Percentiles rank a stretch among this genome's conserved stretches.
Conservation (phyloP, 2,113 vertebrate genomes). For the Apeltes quadracus region DNA sequence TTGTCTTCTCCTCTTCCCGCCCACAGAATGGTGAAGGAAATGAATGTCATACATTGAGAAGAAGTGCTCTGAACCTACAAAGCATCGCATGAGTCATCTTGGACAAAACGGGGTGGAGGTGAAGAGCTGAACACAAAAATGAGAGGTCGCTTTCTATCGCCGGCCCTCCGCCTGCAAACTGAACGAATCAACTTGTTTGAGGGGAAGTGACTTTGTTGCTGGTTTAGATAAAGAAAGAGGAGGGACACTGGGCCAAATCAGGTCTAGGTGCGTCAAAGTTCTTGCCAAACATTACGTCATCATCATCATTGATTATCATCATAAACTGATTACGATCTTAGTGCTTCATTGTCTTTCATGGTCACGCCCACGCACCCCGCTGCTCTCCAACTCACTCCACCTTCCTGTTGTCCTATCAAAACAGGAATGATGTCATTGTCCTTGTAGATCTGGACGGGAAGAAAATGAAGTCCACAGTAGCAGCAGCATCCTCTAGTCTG, state of each 20-base stretch:
- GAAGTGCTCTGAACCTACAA: constrained; percentile 50
- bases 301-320: no score
- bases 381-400: constrained; percentile 19
- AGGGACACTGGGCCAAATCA: constrained; percentile 8
- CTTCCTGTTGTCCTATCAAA: constrained; percentile 70
- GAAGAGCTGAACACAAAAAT: not conserved
- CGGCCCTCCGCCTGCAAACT: constrained; percentile 9
- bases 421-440: constrained; percentile 72
- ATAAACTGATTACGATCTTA: not conserved
- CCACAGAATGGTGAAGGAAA: constrained; percentile 41
- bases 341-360: constrained; percentile 12
- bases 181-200: constrained; percentile 46
- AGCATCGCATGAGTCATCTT: constrained; percentile 14
- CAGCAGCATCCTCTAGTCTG: constrained; percentile 68
- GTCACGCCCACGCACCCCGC: constrained; percentile 12
- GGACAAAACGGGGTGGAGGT: constrained; percentile 19
- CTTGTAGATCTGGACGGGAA: constrained; percentile 58
- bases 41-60: constrained; percentile 50
- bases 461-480: constrained; percentile 64
- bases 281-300: not conserved
- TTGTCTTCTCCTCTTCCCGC: constrained; percentile 21
- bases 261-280: constrained; percentile 35
- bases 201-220: constrained; percentile 50
- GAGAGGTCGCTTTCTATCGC: constrained; percentile 12
- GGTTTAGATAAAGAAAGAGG: constrained; percentile 57